These are phyloP conservation scores for Setophaga kirtlandii DNA, from an alignment of 2,113 vertebrate species.

Conservation along the genomic window DNA sequence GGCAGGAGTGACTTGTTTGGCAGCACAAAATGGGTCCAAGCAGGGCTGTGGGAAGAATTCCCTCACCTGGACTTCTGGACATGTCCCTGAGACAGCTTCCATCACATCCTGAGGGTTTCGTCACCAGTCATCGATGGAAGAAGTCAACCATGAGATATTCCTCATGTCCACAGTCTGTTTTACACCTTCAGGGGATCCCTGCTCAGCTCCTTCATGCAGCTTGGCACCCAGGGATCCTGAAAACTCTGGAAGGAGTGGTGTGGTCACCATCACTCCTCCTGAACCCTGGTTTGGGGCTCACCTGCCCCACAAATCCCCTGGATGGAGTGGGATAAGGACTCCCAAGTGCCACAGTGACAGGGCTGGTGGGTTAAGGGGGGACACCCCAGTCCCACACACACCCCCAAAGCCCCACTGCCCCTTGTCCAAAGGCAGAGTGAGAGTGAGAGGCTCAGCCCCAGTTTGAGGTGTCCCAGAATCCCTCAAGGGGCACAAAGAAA, in stretches of 20 bases:
- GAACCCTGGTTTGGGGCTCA: background rate
- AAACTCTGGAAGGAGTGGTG: background rate
- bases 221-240: background rate
- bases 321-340: background rate
- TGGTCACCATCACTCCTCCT: background rate
- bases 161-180: background rate
- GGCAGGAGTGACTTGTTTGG: background rate
- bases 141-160: background rate
- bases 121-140: background rate
- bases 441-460: accelerated
- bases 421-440: background rate
- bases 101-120: background rate
- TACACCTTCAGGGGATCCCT: background rate
- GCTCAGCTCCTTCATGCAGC: background rate
- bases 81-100: background rate
- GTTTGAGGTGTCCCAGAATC: background rate
- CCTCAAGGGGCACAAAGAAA: background rate
- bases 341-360: no score
- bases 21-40: background rate
- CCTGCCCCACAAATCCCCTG: background rate
- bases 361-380: background rate
- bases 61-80: background rate
- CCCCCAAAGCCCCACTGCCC: background rate
- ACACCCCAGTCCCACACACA: accelerated
- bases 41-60: background rate